Evolutionary conservation across 2,888 invertebrate species (phyloP).

Genomic region (Sipha maydis): DNA sequence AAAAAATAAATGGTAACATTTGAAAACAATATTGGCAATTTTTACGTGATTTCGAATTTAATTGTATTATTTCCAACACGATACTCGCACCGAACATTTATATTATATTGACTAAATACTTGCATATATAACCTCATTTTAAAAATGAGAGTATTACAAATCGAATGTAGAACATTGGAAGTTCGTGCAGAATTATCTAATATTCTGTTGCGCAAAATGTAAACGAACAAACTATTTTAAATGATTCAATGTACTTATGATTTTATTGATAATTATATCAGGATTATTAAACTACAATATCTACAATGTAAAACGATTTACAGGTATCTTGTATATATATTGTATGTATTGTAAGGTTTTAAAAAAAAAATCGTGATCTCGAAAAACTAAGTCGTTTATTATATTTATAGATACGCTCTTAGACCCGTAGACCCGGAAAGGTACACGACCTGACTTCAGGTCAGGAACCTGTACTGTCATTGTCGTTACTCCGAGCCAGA

Average conservation of each 20-base stretch:
- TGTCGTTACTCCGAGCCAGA: slow-evolving; percentile 8
- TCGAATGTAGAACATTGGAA: not conserved
- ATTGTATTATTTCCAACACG: too few species aligned
- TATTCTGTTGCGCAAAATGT: not conserved
- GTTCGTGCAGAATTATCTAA: not conserved
- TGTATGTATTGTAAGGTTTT: not conserved
- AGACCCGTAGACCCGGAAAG: slow-evolving; percentile 51
- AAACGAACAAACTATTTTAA: not conserved
- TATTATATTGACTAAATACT: too few species aligned
- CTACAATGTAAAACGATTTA: not conserved
- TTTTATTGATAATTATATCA: not conserved
- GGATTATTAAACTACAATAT: not conserved
- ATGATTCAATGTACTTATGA: not conserved
- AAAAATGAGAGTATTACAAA: too few species aligned
- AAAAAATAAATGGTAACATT: too few species aligned
- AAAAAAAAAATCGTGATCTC: slow-evolving; percentile 30
- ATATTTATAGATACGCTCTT: not conserved
- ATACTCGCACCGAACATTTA: too few species aligned
- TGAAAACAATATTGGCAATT: too few species aligned
- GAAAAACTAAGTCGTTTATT: slow-evolving; percentile 29
- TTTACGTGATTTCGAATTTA: too few species aligned
- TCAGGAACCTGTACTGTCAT: slow-evolving; percentile 51
- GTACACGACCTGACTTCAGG: slow-evolving; percentile 55
- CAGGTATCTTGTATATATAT: not conserved
- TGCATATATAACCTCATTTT: too few species aligned